Conservation (phyloP, 2,888 invertebrate species). For the Lypha dubia region DNA sequence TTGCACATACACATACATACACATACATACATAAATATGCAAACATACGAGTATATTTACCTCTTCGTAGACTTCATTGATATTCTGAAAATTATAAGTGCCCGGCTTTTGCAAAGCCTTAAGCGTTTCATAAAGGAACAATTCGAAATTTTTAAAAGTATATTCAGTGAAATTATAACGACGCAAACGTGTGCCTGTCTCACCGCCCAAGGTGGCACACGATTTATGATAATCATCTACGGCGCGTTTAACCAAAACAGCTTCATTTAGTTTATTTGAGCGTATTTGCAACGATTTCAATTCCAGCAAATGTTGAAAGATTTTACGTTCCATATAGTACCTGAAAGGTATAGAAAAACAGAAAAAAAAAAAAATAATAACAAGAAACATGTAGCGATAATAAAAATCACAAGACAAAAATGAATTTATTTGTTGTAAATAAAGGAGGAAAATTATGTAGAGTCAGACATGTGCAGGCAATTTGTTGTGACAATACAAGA, state of each 20-base stretch:
- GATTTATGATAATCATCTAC: constrained; percentile 93
- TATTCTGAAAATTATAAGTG: constrained; percentile 86
- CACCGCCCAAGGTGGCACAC: constrained; percentile 86
- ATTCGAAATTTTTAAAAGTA: constrained; percentile 91
- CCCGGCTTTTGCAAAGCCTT: constrained; percentile 90
- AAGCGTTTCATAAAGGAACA: constrained; percentile 93
- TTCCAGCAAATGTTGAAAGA: constrained; percentile 96
- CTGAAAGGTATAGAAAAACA: constrained; percentile 84
- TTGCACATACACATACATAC: not conserved
- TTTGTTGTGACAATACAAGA: not conserved
- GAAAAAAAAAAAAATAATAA: too few relatives aligned
- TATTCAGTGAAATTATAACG: constrained; percentile 87
- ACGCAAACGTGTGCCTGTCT: constrained; percentile 84
- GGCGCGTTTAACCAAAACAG: constrained; percentile 93
- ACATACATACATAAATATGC: too few relatives aligned
- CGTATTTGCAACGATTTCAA: constrained; percentile 95
- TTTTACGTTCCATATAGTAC: constrained; percentile 94
- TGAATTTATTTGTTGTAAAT: constrained; percentile 34
- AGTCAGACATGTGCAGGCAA: constrained; percentile 50
- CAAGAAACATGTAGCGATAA: constrained; percentile 20
- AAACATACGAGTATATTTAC: too few relatives aligned
- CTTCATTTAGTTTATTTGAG: constrained; percentile 94
- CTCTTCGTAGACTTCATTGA: constrained; percentile 87
- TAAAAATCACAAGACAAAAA: constrained; percentile 24
- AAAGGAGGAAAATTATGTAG: constrained; percentile 34